Evolutionary conservation across 35 echinoderm and acorn worm species (phyloP), one percentile per base, ranked within the genome.

Genomic region (Eucidaris tribuloides): DNA sequence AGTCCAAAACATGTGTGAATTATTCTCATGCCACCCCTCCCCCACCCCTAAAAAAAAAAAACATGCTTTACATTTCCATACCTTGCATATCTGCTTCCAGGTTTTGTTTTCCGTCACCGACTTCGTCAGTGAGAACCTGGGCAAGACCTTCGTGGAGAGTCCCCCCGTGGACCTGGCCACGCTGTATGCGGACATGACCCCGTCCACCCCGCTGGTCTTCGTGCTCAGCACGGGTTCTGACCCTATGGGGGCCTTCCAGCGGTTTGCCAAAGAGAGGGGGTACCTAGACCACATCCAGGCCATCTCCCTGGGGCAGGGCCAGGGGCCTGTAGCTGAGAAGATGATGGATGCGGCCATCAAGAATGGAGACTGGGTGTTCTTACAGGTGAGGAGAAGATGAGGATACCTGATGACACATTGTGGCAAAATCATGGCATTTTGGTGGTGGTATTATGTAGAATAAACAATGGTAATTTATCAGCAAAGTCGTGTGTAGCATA

Each of bases 291-390:
- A 87, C 30, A 98, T 98, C 32, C 86, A 93, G 79, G 95, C 95
- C 35, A 98, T 98, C 65, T 98, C 95, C n/a, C 82, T 98, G 14
- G 95, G 95, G 46, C 95, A 98, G 86, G 95, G 95, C 2, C 95
- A 98, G 55, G 95, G 95, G 2, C 95, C 95, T 41, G 95, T 98
- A 1, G 95, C 95, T 18, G 95, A 98, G 70, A 98, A 98, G 40
- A 46, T 98, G 78, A 98, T 98, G 19, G 95, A 92, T 58, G 78
- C 52, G 6, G 95, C 95, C n/a, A 72, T 77, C 3, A 91, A 93
- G 71, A 90, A 38, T 90, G 95, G 95, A 46, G 95, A 98, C 65
- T 98, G 95, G 95, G 91, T 98, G 0, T 98, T 98, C 83, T 70
- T 98, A n/a, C 95, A 98, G 90, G 95, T 98, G 48, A 60, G 77